Evolutionary conservation across 2,888 invertebrate species (phyloP).

Genomic region (Hemistola chrysoprasaria): DNA sequence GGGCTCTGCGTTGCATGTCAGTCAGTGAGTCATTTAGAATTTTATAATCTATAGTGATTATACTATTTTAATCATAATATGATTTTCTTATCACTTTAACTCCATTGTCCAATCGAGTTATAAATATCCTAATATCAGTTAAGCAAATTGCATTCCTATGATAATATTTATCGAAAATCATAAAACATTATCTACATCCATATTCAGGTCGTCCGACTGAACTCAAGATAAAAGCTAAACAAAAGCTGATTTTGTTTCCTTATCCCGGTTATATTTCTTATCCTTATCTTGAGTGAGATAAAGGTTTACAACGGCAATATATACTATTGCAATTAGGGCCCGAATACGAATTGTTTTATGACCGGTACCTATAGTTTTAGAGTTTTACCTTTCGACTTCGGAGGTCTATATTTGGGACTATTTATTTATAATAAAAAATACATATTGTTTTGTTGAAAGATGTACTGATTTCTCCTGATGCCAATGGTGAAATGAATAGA

Average conservation of each 20-base stretch:
- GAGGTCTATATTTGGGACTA: no score
- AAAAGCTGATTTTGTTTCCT: slow-evolving; percentile 41
- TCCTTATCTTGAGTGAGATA: slow-evolving; percentile 46
- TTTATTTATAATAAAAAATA: no score
- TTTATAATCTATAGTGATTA: no score
- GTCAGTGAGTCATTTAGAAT: no score
- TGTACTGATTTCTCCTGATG: no score
- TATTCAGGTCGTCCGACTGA: slow-evolving; percentile 32
- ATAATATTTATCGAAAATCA: slow-evolving; percentile 7
- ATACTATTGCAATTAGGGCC: slow-evolving; percentile 58
- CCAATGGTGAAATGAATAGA: no score
- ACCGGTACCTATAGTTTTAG: slow-evolving; percentile 29
- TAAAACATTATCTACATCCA: slow-evolving; percentile 15
- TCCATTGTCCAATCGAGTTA: no score
- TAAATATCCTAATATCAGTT: slow-evolving; percentile 8
- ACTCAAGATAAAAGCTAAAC: slow-evolving; percentile 26
- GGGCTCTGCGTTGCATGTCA: no score
- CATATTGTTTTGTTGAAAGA: no score
- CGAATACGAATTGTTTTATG: slow-evolving; percentile 46
- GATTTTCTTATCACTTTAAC: no score
- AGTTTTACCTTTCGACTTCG: slow-evolving; percentile 17
- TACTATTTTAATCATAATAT: no score
- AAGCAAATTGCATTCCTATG: slow-evolving; percentile 9
- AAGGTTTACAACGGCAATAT: slow-evolving; percentile 50
- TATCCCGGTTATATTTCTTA: slow-evolving; percentile 19